Base-by-base conservation (phyloP, 1,140 invertebrate genomes). In the Colletes gigas region DNA sequence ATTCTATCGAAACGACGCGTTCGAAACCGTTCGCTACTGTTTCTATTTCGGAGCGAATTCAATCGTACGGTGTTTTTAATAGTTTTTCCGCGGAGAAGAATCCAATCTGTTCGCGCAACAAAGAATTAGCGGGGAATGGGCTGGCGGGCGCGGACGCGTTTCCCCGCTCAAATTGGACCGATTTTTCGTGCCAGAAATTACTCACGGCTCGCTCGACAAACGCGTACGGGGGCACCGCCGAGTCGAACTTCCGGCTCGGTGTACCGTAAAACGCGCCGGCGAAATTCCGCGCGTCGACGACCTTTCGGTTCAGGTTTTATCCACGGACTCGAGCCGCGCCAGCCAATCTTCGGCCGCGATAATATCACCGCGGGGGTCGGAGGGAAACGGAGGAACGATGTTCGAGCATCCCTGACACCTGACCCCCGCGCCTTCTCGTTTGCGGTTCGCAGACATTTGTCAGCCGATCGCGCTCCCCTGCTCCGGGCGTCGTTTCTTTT, bases 361-460 rank as follows among this genome's bases (percentile, higher is more conserved):
- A 67, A 82, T 62, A 52, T 50, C 50, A 50, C 10, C 50, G 10
- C 9, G 3, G 50, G 50, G 50, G 50, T 76, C 54, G 21, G 14
- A 39, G 69, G 67, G 73, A 50, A 57, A 62, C 1, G 14, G 9
- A 52, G 41, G 54, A 72, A 8, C 2, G 47, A 82, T 79, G 80
- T 82, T 70, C 62, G 78, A 66, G 19, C 67, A 47, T 69, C 52
- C 57, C 62, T 72, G 59, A 78, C 73, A 83, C 55, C 68, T 67
- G 50, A 75, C 57, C 77, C 41, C 78, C 14, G 65, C 57, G 39
- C 65, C 54, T 30, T 44, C 67, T 15, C 44, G 72, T 67, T 73
- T 74, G 84, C 78, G 78, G 84, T 63, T 63, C 47, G 41, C 19
- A 17, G 71, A 83, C 81, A 85, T 85, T 85, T 83, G 75, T 86